Evolutionary conservation across 2,888 invertebrate genomes (phyloP).

Genomic region (Chymomyza amoena): DNA sequence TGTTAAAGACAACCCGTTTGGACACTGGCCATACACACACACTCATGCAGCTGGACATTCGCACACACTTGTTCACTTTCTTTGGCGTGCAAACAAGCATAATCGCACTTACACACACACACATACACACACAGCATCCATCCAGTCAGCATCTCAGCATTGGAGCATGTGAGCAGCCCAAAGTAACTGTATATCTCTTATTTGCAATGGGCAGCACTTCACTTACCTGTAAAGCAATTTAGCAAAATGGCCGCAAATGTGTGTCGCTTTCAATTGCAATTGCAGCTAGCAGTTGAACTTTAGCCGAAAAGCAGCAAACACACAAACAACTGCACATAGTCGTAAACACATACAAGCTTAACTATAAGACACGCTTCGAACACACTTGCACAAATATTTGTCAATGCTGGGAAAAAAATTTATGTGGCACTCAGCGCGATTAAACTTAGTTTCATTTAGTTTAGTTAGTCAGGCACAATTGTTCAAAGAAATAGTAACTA

Average conservation of each 20-base stretch:
- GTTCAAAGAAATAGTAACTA: background rate
- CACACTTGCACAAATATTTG: constrained; percentile 64
- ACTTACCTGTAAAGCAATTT: constrained; percentile 57
- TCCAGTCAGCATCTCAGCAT: constrained; percentile 15
- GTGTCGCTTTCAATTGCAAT: constrained; percentile 64
- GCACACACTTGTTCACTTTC: constrained; percentile 70
- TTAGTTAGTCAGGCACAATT: background rate
- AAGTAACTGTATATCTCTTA: constrained; percentile 57
- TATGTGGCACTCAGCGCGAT: background rate
- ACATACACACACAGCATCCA: constrained; percentile 30
- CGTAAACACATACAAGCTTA: constrained; percentile 6
- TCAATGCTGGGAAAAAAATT: constrained; percentile 2
- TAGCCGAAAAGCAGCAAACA: constrained; percentile 35
- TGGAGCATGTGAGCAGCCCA: background rate
- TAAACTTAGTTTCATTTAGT: background rate
- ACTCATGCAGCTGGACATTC: constrained; percentile 35
- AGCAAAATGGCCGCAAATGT: constrained; percentile 42
- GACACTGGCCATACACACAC: constrained; percentile 27
- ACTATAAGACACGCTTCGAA: constrained; percentile 33
- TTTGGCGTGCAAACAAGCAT: constrained; percentile 29
- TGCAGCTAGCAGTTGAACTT: constrained; percentile 40
- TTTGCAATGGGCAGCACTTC: constrained; percentile 1
- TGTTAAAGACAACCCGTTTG: background rate
- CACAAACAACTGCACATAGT: constrained; percentile 9
- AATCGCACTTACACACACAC: background rate